Evolutionary conservation across 2,797 vertebrate genomes (phyloP).

Genomic region (Sebastes miniatus): DNA sequence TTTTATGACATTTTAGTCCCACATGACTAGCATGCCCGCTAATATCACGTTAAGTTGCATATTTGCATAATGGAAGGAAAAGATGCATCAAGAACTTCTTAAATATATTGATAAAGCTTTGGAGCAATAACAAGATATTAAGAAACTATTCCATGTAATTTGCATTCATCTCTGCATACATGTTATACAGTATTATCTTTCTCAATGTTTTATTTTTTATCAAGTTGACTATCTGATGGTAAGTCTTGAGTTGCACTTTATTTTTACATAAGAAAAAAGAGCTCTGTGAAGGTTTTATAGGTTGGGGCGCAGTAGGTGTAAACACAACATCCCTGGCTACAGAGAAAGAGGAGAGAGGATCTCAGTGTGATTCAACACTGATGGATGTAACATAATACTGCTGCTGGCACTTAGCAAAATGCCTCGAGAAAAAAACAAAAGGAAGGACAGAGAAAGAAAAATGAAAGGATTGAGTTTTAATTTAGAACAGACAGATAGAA

Average conservation of each 20-base stretch:
- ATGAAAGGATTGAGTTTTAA: conserved; percentile 21
- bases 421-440: background rate
- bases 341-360: background rate
- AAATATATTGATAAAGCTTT: background rate
- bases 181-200: background rate
- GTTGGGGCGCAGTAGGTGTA: background rate
- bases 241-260: background rate
- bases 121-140: background rate
- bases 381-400: conserved; percentile 33
- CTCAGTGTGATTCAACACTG: conserved; percentile 21
- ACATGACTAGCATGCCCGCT: background rate
- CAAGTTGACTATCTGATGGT: background rate
- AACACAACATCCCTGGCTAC: background rate
- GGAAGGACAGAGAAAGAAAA: conserved; percentile 3
- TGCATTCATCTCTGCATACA: background rate
- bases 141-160: background rate
- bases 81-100: background rate
- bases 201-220: background rate
- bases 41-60: background rate
- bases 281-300: background rate
- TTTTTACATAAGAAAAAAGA: background rate
- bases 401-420: conserved; percentile 16
- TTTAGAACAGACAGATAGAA: conserved; percentile 16
- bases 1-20: conserved; percentile 3
- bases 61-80: background rate